A percentile compares a stretch with the other conserved stretches of the same genome.
phyloP scores from a whole-genome alignment of 2,888 invertebrate species.

The Panorpa germanica region DNA sequence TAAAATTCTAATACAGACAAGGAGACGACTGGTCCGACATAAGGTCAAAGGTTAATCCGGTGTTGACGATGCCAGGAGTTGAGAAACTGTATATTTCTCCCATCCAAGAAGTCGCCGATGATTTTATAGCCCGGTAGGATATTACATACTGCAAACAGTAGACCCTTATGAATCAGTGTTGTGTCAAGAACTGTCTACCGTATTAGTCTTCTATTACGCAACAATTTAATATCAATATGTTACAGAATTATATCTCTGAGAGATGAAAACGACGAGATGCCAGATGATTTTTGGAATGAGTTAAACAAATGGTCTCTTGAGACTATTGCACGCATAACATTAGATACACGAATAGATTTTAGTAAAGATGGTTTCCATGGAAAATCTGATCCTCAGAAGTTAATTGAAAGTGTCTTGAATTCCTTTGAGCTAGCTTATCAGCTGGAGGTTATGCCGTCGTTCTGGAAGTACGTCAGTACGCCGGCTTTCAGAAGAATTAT shows the following conservation, averaged over 20 bases:
- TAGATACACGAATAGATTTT: constrained; percentile 21
- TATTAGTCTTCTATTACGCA: too few species aligned
- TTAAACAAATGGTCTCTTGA: constrained; percentile 36
- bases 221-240: too few species aligned
- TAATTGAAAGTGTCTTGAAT: too few species aligned
- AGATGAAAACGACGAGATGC: constrained; percentile 20
- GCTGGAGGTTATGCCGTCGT: constrained; percentile 19
- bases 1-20: too few species aligned
- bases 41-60: too few species aligned
- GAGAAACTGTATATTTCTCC: too few species aligned
- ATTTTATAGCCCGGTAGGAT: constrained; percentile 21
- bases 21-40: too few species aligned
- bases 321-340: constrained; percentile 24
- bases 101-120: too few species aligned
- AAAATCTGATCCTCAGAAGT: constrained; percentile 6
- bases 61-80: too few species aligned
- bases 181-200: too few species aligned
- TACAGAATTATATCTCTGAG: constrained; percentile 21
- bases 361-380: constrained; percentile 14
- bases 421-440: constrained; percentile 11
- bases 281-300: constrained; percentile 26
- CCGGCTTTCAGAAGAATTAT: constrained; percentile 17
- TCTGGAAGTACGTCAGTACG: constrained; percentile 19
- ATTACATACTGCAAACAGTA: too few species aligned
- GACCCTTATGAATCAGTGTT: too few species aligned